These are phyloP conservation scores for Pteropus rufus DNA, from an alignment of 2,797 vertebrate genomes.

Conservation along the genomic window DNA sequence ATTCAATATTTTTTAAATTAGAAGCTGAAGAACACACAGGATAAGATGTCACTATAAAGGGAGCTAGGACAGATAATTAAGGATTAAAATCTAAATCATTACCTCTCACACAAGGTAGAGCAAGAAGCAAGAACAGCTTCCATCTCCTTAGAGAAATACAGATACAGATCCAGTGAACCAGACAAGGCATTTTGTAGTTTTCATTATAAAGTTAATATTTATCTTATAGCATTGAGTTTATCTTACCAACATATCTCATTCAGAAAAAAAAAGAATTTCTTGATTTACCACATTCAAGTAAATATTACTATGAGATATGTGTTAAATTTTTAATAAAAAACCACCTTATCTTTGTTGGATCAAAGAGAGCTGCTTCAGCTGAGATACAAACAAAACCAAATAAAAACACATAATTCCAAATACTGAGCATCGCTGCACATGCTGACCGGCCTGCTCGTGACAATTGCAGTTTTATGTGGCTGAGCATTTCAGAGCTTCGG, in stretches of 20 bases:
- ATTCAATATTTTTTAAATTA: conserved; percentile 67
- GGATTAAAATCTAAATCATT: conserved; percentile 68
- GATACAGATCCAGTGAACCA: conserved; percentile 53
- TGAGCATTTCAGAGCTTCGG: neutral
- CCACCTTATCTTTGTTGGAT: conserved; percentile 68
- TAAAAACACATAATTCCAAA: conserved; percentile 57
- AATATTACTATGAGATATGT: conserved; percentile 72
- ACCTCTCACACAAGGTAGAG: conserved; percentile 31
- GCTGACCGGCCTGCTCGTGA: neutral
- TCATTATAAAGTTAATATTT: conserved; percentile 80
- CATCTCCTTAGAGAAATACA: conserved; percentile 62
- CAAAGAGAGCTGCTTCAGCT: conserved; percentile 58
- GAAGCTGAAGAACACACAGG: conserved; percentile 44
- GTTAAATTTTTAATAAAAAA: conserved; percentile 79
- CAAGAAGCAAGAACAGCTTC: neutral
- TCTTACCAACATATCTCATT: conserved; percentile 75
- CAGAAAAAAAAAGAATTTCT: conserved; percentile 74
- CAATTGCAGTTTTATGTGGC: neutral
- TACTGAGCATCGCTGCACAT: neutral
- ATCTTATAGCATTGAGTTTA: conserved; percentile 73
- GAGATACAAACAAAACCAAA: conserved; percentile 66
- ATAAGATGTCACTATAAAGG: conserved; percentile 48
- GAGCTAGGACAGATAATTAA: conserved; percentile 61
- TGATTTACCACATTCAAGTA: conserved; percentile 76
- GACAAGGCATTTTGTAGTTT: conserved; percentile 57